phyloP scores from a whole-genome alignment of 1,140 invertebrate genomes.

The Heliconius hewitsoni region DNA sequence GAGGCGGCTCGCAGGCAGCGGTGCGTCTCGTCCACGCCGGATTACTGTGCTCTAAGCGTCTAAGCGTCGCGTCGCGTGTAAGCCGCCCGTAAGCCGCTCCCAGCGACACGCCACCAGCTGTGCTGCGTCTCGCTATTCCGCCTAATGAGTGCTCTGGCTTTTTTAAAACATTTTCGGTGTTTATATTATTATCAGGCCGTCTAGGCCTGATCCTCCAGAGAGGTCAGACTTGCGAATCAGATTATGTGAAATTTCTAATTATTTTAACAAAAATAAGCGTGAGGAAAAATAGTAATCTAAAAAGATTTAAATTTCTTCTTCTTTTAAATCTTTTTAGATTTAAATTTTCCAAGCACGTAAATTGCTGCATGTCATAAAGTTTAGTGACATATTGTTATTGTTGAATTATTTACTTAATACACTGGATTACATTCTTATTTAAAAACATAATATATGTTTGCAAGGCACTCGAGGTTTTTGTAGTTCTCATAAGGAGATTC shows the following conservation, averaged over 20 bases:
- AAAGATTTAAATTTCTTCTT: too few relatives aligned
- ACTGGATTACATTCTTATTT: too few relatives aligned
- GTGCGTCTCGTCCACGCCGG: slow-evolving; percentile 10
- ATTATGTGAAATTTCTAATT: neutral
- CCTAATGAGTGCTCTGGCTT: neutral
- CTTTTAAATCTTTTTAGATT: too few relatives aligned
- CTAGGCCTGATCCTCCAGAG: neutral
- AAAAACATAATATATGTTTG: too few relatives aligned
- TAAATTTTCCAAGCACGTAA: neutral
- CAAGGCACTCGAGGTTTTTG: too few relatives aligned
- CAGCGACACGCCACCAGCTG: neutral
- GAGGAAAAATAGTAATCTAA: neutral
- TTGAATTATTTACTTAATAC: too few relatives aligned
- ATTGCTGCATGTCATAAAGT: too few relatives aligned
- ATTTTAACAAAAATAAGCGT: neutral
- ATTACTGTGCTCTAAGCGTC: slow-evolving; percentile 10
- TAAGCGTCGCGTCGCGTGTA: slow-evolving; percentile 8
- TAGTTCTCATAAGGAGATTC: too few relatives aligned
- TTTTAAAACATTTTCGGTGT: neutral
- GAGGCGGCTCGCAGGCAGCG: slow-evolving; percentile 3
- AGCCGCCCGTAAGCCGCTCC: slow-evolving; percentile 10
- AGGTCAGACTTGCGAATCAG: neutral
- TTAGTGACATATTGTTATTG: too few relatives aligned
- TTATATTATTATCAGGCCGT: too few relatives aligned
- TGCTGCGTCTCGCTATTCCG: neutral